phyloP scores from a whole-genome alignment of 1,140 invertebrate genomes.

The Adelges cooleyi region DNA sequence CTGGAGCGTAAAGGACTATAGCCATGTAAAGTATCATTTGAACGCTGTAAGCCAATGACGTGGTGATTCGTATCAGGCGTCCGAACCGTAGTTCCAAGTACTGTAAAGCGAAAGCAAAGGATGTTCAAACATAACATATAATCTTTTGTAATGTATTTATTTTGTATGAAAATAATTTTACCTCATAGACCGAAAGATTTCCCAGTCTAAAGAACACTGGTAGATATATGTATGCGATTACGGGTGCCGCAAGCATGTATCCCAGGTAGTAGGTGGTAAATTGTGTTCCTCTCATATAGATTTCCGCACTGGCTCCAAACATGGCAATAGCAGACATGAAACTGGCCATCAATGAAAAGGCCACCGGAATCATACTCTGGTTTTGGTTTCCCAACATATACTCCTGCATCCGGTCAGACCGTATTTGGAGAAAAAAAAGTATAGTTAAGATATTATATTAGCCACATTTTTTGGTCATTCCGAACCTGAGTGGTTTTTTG shows the following conservation, averaged over 20 bases:
- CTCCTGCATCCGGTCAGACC: too few species aligned
- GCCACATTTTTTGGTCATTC: too few species aligned
- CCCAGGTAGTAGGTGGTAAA: conserved; percentile 73
- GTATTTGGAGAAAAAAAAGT: conserved; percentile 37
- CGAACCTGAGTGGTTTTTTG: conserved; percentile 69
- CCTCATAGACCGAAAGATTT: conserved; percentile 78
- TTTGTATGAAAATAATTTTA: conserved; percentile 38
- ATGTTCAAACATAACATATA: neutral
- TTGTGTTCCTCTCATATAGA: conserved; percentile 69
- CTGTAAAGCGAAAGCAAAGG: conserved; percentile 37
- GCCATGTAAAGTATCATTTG: conserved; percentile 90
- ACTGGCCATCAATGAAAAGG: conserved; percentile 78
- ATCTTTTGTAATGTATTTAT: neutral
- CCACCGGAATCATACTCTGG: conserved; percentile 66
- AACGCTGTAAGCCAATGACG: conserved; percentile 65
- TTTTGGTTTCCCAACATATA: conserved; percentile 68
- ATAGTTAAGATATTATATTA: too few species aligned
- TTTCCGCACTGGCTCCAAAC: conserved; percentile 78
- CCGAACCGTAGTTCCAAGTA: conserved; percentile 79
- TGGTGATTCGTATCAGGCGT: conserved; percentile 42
- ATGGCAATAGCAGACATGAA: conserved; percentile 91
- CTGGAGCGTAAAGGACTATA: conserved; percentile 85
- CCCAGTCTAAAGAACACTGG: conserved; percentile 81
- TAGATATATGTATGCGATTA: conserved; percentile 71
- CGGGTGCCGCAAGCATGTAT: conserved; percentile 69